These are phyloP conservation scores for Timema cristinae DNA, from an alignment of 2,888 invertebrate genomes.

Conservation along the genomic window DNA sequence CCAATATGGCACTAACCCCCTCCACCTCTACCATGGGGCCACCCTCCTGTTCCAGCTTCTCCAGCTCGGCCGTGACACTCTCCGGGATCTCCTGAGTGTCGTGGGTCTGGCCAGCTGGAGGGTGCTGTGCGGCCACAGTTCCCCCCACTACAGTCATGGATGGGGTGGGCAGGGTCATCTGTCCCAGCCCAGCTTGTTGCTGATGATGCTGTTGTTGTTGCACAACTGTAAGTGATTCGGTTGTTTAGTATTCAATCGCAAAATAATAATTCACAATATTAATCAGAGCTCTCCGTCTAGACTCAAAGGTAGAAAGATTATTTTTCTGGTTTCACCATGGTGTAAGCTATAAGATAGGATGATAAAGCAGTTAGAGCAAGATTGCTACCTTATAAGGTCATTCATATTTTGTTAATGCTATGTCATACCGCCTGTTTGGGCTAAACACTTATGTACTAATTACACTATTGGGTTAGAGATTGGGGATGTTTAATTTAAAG, in stretches of 20 bases:
- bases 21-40: conserved; percentile 54
- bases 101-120: conserved; percentile 8
- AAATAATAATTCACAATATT: too few relatives aligned
- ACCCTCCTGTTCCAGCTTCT: conserved; percentile 65
- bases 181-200: not conserved
- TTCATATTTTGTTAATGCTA: too few relatives aligned
- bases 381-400: too few relatives aligned
- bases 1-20: conserved; percentile 73
- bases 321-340: too few relatives aligned
- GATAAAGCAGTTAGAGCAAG: too few relatives aligned
- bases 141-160: conserved; percentile 18
- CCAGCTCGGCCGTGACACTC: conserved; percentile 63
- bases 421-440: too few relatives aligned
- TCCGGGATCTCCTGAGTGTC: conserved; percentile 57
- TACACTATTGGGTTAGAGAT: too few relatives aligned
- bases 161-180: conserved; percentile 18
- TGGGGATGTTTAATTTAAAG: too few relatives aligned
- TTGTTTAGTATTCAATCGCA: not conserved
- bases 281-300: too few relatives aligned
- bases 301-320: too few relatives aligned
- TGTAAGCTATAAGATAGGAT: too few relatives aligned
- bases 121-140: conserved; percentile 12
- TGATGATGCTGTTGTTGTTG: not conserved
- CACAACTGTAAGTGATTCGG: not conserved
- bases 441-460: too few relatives aligned